Base-by-base conservation (phyloP, 1,140 invertebrate species). In the Danaus melanippus region DNA sequence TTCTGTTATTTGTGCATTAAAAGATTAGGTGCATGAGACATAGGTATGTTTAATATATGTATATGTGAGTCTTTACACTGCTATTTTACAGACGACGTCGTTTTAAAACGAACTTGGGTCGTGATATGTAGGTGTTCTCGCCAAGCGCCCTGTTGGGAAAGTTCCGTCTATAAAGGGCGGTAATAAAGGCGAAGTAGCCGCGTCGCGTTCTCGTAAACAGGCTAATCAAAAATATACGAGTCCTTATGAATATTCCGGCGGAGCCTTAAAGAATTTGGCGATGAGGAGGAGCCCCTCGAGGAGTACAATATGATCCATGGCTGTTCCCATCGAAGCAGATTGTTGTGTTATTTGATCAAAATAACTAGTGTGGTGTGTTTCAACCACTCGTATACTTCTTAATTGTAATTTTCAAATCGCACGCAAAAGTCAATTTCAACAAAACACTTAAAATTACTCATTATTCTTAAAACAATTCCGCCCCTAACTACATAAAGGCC, bases 401-500 rank as follows among this genome's bases (percentile, higher is more conserved):
- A 3, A 32, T 32, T 32, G 6, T 32, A 32, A 7, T 32, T 5
- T 32, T 3, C 21, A 32, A 32, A 32, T 1, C 21, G 21, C 21
- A 32, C 21, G 21, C 21, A n/a, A 52, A 58, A 52, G 56, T 58
- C 56, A 53, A 52, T 53, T 52, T 43, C 10, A 42, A 12, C 44
- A 12, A 51, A 53, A 21, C 50, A 53, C 51, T 45, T 46, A 21
- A 45, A 54, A 57, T 57, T 58, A 58, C 46, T 58, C 49, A 58
- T 58, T 58, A 58, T 52, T 48, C 32, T 41, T 40, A 52, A 58
- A 58, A 50, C 56, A 58, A 54, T 49, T 12, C 39, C 55, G 60
- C 32, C 61, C 64, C 60, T 64, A 40, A 43, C 12, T 66, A 48
- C 40, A 53, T 65, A 67, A 70, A 65, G 58, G 58, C 47, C 58